Percentiles rank a stretch among this genome's conserved stretches.
Conservation (phyloP, 2,797 vertebrate genomes). For the Coreius guichenoti region DNA sequence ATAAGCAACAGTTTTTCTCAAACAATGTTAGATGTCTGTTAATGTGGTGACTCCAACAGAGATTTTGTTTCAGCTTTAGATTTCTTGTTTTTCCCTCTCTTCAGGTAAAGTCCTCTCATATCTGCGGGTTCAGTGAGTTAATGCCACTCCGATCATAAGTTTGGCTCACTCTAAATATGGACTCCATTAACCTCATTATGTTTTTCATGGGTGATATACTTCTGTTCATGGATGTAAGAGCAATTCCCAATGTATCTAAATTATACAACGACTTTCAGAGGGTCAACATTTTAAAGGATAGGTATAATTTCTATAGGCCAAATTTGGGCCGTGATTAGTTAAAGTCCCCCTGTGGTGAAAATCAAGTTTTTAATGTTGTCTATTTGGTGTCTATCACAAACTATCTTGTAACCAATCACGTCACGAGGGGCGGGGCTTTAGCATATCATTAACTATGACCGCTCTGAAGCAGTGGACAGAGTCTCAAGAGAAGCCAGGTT, state of each 20-base stretch:
- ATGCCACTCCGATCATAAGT: constrained; percentile 48
- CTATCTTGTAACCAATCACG: too few species aligned
- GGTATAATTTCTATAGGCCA: neutral
- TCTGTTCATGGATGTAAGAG: constrained; percentile 45
- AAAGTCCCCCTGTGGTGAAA: neutral
- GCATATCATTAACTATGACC: too few species aligned
- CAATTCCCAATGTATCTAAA: constrained; percentile 27
- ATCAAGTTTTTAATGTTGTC: too few species aligned
- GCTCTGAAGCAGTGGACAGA: too few species aligned
- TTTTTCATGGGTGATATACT: constrained; percentile 52
- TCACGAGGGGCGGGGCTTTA: too few species aligned
- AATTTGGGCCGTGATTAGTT: neutral
- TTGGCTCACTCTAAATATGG: constrained; percentile 45
- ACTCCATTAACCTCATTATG: constrained; percentile 58
- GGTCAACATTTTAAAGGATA: neutral
- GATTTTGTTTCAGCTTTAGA: too few species aligned
- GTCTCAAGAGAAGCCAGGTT: too few species aligned
- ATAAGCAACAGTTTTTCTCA: neutral
- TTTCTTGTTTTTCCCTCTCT: neutral
- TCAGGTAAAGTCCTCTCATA: neutral
- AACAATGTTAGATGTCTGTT: neutral
- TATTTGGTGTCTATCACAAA: too few species aligned
- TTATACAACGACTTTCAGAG: constrained; percentile 13
- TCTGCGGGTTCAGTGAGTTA: constrained; percentile 31
- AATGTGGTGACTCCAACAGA: neutral